Base-by-base conservation (phyloP, 1,140 invertebrate genomes). In the Leptinotarsa texana region DNA sequence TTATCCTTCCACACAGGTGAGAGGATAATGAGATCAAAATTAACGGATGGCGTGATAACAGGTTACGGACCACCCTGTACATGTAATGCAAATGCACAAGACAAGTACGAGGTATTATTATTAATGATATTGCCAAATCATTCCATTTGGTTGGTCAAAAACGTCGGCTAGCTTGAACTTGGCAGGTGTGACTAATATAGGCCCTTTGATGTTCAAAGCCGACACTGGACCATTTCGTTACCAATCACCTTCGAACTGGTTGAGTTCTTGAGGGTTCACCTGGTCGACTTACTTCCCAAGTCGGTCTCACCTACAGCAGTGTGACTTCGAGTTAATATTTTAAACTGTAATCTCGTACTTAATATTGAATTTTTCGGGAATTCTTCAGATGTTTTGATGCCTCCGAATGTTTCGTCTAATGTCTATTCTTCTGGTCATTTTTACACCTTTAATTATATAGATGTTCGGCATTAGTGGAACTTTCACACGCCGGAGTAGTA, bases 71-170 rank as follows among this genome's bases (percentile, higher is more conserved):
- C 69, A 70, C 69, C 69, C 69, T 70, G 69, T 70, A 70, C 69
- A 70, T 48, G 22, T 13, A 73, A 76, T 76, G 74, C 70, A 78
- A 80, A 80, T 76, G 75, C 79, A 75, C 72, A 75, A 57, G 74
- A 74, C 76, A 73, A 69, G 71, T 73, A 73, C 73, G 66, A 75
- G 77, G 73, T 79, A 80, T 78, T 77, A 76, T 83, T 82, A 83
- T 83, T 83, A 83, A 83, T 82, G 82, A 83, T 83, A 82, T 81
- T 78, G 82, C 82, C 80, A 83, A 83, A 83, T 83, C 82, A 82
- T 80, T 82, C 80, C 76, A 78, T 82, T 80, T 79, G 82, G 80
- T 79, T 74, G 80, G 69, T 72, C 71, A 73, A 75, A 72, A 69
- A 76, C 75, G 74, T 79, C 62, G 69, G 75, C 75, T 79, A 79